Conservation (phyloP, 2,113 vertebrate genomes). For the Cyphomyrus discorhynchus region DNA sequence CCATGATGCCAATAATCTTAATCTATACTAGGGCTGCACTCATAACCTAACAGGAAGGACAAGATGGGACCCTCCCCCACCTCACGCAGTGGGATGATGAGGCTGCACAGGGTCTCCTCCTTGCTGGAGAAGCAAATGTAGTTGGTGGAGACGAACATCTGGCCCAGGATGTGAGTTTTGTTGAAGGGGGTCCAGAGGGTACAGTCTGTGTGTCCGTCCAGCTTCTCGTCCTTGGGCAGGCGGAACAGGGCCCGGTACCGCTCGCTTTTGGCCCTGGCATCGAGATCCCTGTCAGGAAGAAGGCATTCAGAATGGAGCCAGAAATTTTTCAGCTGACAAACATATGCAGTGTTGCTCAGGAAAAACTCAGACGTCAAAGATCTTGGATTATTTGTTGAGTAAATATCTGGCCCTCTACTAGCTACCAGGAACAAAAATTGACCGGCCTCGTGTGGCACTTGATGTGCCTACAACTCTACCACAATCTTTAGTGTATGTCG, state of each 20-base stretch:
- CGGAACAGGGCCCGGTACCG: constrained; percentile 86
- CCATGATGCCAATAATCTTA: neutral
- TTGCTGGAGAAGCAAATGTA: constrained; percentile 99
- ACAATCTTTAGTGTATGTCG: neutral
- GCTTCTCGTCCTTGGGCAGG: constrained; percentile 90
- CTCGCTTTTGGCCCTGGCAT: constrained; percentile 93
- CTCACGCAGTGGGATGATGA: constrained; percentile 95
- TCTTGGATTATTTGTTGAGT: neutral
- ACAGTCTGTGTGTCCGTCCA: constrained; percentile 95
- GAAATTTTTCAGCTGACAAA: neutral
- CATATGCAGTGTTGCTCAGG: neutral
- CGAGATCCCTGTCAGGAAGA: constrained; percentile 73
- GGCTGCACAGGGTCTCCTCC: constrained; percentile 87
- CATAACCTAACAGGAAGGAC: neutral
- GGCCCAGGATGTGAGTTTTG: constrained; percentile 94
- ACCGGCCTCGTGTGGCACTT: neutral
- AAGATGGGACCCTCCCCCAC: constrained; percentile 42
- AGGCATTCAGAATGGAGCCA: neutral
- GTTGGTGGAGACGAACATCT: constrained; percentile 98
- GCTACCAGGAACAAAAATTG: neutral
- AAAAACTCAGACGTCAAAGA: neutral
- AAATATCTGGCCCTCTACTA: neutral
- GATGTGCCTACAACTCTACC: neutral
- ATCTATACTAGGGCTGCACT: neutral
- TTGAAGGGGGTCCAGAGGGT: constrained; percentile 98